Evolutionary conservation across 1,140 invertebrate genomes (phyloP), one percentile per base, ranked within the genome.

Genomic region (Eupeodes corollae): DNA sequence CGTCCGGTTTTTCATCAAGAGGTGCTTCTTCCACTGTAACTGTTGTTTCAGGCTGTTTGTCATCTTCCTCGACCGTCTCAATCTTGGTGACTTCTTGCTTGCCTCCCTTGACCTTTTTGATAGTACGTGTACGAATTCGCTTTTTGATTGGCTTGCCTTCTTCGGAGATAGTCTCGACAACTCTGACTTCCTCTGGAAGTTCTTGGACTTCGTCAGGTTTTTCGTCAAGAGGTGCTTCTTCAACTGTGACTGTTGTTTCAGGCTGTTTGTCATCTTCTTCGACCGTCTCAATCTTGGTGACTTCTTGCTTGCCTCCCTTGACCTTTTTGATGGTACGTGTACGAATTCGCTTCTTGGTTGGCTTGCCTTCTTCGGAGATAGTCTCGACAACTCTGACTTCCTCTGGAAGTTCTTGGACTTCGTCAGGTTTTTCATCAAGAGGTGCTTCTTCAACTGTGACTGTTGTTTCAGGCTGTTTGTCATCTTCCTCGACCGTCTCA

Each of bases 61-160:
- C 55, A 46, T 57, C 56, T 44, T 55, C 52, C 37, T 54, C 47
- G 12, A 59, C 37, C 13, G 49, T 64, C 10, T 63, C 51, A 43
- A 67, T 63, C 51, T 67, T 58, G 2, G 61, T 63, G 11, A 46
- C 53, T 54, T 67, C 57, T 49, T 59, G 46, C 50, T 56, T 66
- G 16, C 41, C 54, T 31, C 49, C 56, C 39, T 57, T 49, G 43
- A 58, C 50, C 51, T 65, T 67, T 51, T 58, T 61, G 31, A 56
- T 53, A n/a, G 46, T 42, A 37, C 56, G 48, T 49, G 33, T 58
- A 44, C 34, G 51, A 9, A 63, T 50, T 37, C 50, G 56, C 19
- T 59, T 65, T 47, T 48, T 61, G n/a, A 42, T 57, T 52, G 54
- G 52, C 33, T 46, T 50, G 6, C 48, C 48, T 31, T 54, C 51